phyloP scores from a whole-genome alignment of 2,888 invertebrate species.

The Caenorhabditis becei region DNA sequence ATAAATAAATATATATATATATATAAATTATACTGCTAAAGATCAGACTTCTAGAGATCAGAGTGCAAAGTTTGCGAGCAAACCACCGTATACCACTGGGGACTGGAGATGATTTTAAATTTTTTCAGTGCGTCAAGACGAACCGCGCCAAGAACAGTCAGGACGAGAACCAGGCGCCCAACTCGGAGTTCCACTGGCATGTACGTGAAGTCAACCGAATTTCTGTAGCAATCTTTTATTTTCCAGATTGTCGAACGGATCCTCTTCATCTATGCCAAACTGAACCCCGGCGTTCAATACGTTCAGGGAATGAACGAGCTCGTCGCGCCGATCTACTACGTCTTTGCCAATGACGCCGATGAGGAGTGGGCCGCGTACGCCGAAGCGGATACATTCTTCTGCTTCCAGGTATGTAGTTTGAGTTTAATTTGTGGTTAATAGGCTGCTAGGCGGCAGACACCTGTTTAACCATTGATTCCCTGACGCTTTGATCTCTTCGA shows the following conservation, averaged over 20 bases:
- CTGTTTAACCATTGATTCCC: neutral
- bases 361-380: slow-evolving; percentile 91
- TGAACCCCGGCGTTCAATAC: slow-evolving; percentile 95
- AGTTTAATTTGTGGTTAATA: neutral
- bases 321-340: slow-evolving; percentile 97
- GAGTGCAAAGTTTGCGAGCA: too few relatives aligned
- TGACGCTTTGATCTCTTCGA: neutral
- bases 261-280: slow-evolving; percentile 96
- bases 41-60: too few relatives aligned
- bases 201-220: slow-evolving; percentile 19
- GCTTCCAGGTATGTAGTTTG: slow-evolving; percentile 87
- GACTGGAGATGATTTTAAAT: neutral
- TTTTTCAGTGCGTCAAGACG: slow-evolving; percentile 58
- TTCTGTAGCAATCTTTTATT: neutral
- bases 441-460: neutral
- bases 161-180: slow-evolving; percentile 38
- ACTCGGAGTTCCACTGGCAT: slow-evolving; percentile 56
- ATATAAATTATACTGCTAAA: too few relatives aligned
- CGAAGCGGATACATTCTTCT: slow-evolving; percentile 97
- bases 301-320: slow-evolving; percentile 99
- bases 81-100: neutral
- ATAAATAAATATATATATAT: too few relatives aligned
- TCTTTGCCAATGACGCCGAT: slow-evolving; percentile 93
- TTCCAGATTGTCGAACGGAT: slow-evolving; percentile 88
- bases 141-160: slow-evolving; percentile 28